These are phyloP conservation scores for Phoronis australis DNA, from an alignment of 2,888 invertebrate species.

Conservation along the genomic window DNA sequence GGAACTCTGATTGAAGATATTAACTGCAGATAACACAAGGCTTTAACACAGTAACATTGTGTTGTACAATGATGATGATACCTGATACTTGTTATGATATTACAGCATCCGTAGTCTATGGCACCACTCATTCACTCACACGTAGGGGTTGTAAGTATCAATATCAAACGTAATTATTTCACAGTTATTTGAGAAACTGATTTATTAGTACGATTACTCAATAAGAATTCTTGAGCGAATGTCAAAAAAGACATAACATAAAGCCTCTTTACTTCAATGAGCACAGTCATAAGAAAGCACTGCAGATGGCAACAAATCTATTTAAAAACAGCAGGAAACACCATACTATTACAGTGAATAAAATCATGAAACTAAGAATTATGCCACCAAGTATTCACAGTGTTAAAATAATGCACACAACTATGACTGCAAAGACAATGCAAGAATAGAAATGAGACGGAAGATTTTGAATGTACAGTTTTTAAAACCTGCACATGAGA, in stretches of 20 bases:
- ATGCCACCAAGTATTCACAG: no score
- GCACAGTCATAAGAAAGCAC: conserved; percentile 1
- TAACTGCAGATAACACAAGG: not conserved
- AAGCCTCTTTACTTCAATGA: not conserved
- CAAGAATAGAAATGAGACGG: not conserved
- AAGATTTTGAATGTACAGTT: not conserved
- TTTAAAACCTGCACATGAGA: not conserved
- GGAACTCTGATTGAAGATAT: not conserved
- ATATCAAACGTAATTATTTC: no score
- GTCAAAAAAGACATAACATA: no score
- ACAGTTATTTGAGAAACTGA: no score
- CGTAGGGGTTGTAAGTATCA: no score
- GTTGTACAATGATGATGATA: not conserved
- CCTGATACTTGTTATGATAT: not conserved
- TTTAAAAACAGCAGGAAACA: no score
- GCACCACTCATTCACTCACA: not conserved
- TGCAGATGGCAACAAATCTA: no score
- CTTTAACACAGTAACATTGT: not conserved
- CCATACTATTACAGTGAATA: no score
- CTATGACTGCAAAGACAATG: not conserved
- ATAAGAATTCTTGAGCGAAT: no score
- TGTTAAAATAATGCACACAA: not conserved
- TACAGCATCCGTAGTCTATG: not conserved
- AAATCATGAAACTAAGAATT: no score
- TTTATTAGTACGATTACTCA: no score